Evolutionary conservation across 1,140 invertebrate genomes (phyloP).

Genomic region (Leptinotarsa undecemlineata): DNA sequence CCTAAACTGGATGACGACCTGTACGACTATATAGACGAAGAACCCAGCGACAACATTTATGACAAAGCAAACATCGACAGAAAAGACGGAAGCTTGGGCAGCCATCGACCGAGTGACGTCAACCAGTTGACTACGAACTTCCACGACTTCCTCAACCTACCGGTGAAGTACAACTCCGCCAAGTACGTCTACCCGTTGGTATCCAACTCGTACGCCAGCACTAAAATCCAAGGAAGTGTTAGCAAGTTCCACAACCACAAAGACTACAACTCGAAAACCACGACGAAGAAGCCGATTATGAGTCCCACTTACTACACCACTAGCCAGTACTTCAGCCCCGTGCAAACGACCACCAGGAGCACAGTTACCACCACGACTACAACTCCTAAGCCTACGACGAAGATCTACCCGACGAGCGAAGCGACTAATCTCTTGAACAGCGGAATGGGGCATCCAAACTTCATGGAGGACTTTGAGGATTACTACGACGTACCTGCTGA

Average conservation of each 20-base stretch:
- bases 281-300: constrained; percentile 53
- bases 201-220: constrained; percentile 72
- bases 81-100: constrained; percentile 55
- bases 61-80: constrained; percentile 54
- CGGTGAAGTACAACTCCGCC: constrained; percentile 67
- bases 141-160: constrained; percentile 72
- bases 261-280: constrained; percentile 57
- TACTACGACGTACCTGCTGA: constrained; percentile 37
- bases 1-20: constrained; percentile 51
- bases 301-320: constrained; percentile 48
- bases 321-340: constrained; percentile 33
- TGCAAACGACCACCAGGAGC: constrained; percentile 47
- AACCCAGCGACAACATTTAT: constrained; percentile 46
- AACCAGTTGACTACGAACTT: constrained; percentile 65
- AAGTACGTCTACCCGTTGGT: constrained; percentile 70
- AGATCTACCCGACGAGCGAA: constrained; percentile 38
- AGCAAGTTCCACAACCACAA: constrained; percentile 68
- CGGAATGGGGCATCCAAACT: constrained; percentile 50
- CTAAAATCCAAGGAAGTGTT: constrained; percentile 70
- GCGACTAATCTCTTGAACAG: constrained; percentile 43
- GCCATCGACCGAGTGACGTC: constrained; percentile 59
- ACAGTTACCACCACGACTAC: constrained; percentile 51
- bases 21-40: constrained; percentile 47
- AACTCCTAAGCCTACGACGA: constrained; percentile 45
- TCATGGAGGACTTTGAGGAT: constrained; percentile 46